Evolutionary conservation across 1,140 invertebrate genomes (phyloP).

Genomic region (Drosophila gunungcola): DNA sequence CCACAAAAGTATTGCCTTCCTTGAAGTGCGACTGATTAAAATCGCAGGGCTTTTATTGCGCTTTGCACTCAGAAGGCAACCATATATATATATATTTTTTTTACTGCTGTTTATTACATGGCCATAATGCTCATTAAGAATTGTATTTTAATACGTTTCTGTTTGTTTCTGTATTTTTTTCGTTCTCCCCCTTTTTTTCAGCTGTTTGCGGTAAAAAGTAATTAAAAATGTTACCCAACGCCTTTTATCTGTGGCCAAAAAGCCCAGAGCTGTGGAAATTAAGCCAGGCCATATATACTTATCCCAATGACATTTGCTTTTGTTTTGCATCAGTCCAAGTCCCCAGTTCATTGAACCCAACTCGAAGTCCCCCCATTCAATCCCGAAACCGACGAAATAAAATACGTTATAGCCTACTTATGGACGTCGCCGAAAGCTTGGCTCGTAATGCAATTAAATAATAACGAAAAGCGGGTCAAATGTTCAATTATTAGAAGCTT

Average conservation of each 20-base stretch:
- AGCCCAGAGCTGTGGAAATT: constrained; percentile 26
- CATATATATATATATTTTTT: constrained; percentile 42
- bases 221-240: constrained; percentile 70
- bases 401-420: constrained; percentile 59
- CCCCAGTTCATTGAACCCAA: constrained; percentile 42
- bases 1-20: constrained; percentile 68
- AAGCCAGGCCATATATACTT: constrained; percentile 42
- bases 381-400: constrained; percentile 20
- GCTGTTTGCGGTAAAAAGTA: constrained; percentile 59
- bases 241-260: constrained; percentile 44
- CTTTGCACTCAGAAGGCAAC: constrained; percentile 65
- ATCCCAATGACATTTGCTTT: constrained; percentile 46
- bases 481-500: constrained; percentile 81
- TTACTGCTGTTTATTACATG: constrained; percentile 68
- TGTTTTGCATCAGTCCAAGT: constrained; percentile 20
- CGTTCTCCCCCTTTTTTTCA: constrained; percentile 27
- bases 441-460: constrained; percentile 72
- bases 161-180: constrained; percentile 49
- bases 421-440: constrained; percentile 22
- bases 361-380: constrained; percentile 2
- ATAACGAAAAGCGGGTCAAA: constrained; percentile 71
- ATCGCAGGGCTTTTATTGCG: constrained; percentile 65
- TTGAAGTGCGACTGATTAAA: constrained; percentile 69
- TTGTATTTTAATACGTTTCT: constrained; percentile 70
- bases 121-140: constrained; percentile 79